phyloP scores from a whole-genome alignment of 2,797 vertebrate species.

The Acanthis flammea region DNA sequence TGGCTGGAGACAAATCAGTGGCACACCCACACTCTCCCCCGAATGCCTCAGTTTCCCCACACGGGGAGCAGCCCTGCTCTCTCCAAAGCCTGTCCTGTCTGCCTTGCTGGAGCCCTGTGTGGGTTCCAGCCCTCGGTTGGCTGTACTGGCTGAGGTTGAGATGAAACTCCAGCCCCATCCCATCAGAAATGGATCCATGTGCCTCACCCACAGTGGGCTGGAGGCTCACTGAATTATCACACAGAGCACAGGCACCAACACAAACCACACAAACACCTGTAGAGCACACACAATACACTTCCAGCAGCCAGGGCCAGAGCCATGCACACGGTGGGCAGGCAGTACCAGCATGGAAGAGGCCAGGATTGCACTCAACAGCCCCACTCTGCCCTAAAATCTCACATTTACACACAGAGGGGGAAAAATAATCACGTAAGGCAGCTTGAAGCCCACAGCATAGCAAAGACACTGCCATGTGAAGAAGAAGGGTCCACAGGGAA shows the following conservation, averaged over 20 bases:
- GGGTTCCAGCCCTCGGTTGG: background rate
- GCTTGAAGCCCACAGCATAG: background rate
- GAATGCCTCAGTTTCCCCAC: background rate
- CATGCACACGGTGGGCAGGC: background rate
- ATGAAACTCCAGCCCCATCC: background rate
- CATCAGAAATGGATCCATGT: background rate
- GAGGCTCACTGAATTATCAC: background rate
- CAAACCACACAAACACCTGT: background rate
- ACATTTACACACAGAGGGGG: background rate
- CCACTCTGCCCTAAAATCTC: background rate
- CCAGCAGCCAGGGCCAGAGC: background rate
- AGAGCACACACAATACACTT: background rate
- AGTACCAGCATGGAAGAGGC: fast-evolving
- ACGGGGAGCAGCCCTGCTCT: background rate
- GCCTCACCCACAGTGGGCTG: background rate
- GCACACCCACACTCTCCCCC: background rate
- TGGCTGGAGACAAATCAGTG: background rate
- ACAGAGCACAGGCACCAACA: background rate
- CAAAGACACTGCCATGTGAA: background rate
- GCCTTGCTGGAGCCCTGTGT: fast-evolving
- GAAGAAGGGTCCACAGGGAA: background rate
- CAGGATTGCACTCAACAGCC: background rate
- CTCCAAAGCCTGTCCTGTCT: fast-evolving
- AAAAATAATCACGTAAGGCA: background rate
- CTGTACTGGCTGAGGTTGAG: background rate